Percentiles rank a stretch among this genome's conserved stretches.
phyloP scores from a whole-genome alignment of 2,888 invertebrate genomes.

The Cosmopolites sordidus region DNA sequence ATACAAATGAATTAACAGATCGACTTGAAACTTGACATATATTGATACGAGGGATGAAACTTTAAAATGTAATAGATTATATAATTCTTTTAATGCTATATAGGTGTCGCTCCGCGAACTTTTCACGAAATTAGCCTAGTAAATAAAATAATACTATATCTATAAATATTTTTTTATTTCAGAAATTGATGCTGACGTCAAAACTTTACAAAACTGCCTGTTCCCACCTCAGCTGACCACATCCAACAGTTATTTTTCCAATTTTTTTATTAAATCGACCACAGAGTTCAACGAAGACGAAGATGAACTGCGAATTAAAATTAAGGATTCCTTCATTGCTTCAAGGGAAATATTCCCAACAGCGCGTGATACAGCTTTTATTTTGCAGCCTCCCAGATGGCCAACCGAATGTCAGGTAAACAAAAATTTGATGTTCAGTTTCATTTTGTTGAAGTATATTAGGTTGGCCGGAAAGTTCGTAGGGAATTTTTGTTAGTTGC shows the following conservation, averaged over 20 bases:
- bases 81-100: no score
- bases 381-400: constrained; percentile 79
- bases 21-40: no score
- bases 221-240: constrained; percentile 53
- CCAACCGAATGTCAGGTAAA: constrained; percentile 87
- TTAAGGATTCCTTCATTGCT: constrained; percentile 29
- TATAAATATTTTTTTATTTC: constrained; percentile 12
- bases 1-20: no score
- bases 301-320: constrained; percentile 39
- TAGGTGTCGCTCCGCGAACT: no score
- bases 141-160: no score
- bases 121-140: no score
- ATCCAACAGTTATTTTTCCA: constrained; percentile 56
- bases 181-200: constrained; percentile 50
- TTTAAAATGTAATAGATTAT: no score
- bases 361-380: constrained; percentile 42
- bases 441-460: no score
- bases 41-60: no score
- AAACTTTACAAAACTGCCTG: constrained; percentile 61
- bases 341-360: constrained; percentile 63
- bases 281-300: constrained; percentile 13
- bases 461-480: no score
- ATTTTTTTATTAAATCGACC: constrained; percentile 45
- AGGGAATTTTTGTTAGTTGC: no score
- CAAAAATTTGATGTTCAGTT: no score